Percentiles rank a stretch among this genome's conserved stretches.
Conservation (phyloP, 2,797 vertebrate genomes). For the Catamblyrhynchus diadema region DNA sequence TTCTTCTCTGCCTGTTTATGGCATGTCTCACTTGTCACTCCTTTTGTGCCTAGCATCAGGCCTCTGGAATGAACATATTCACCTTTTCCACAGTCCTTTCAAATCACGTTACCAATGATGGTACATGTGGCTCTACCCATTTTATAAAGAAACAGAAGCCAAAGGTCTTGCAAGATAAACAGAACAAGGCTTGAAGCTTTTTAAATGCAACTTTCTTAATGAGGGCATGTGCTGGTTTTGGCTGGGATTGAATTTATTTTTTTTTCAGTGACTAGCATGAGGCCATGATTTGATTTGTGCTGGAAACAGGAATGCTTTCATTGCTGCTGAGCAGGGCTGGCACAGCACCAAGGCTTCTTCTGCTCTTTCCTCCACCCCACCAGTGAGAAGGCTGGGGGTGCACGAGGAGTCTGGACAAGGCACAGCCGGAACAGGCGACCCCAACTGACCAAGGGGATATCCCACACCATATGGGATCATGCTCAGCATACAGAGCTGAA, state of each 20-base stretch:
- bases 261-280: background rate
- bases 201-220: background rate
- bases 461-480: background rate
- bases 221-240: background rate
- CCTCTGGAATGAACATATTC: background rate
- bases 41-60: background rate
- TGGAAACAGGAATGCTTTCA: background rate
- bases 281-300: background rate
- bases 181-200: background rate
- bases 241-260: background rate
- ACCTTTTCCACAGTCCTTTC: background rate
- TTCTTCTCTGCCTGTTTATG: background rate
- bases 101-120: rapidly evolving
- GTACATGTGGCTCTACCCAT: background rate
- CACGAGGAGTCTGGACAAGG: background rate
- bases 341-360: background rate
- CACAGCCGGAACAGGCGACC: background rate
- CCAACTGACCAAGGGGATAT: background rate
- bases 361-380: background rate
- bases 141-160: background rate
- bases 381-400: background rate
- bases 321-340: background rate
- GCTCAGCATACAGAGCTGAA: background rate
- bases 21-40: background rate
- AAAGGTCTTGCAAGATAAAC: background rate